A percentile compares a stretch with the other conserved stretches of the same genome.
Evolutionary conservation across 2,113 vertebrate genomes (phyloP).

Genomic region (Python bivittatus): DNA sequence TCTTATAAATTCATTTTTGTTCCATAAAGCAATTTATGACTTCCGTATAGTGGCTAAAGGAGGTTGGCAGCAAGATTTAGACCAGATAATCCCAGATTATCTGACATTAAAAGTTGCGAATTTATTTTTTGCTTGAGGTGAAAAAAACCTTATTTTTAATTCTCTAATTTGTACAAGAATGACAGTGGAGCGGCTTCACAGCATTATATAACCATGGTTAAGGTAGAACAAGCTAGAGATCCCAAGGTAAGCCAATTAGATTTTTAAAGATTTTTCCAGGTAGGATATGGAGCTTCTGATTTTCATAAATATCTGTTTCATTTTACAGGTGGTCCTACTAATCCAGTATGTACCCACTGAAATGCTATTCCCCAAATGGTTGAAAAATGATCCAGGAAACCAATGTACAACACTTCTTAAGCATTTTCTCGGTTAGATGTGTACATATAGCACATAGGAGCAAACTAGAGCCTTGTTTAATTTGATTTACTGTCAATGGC

Average conservation of each 20-base stretch:
- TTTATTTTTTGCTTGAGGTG: background rate
- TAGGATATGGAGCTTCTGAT: background rate
- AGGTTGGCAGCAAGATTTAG: background rate
- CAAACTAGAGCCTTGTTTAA: background rate
- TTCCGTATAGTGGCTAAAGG: background rate
- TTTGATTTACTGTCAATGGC: constrained; percentile 23
- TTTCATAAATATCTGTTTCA: constrained; percentile 22
- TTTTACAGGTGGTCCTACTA: background rate
- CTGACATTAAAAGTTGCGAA: constrained; percentile 21
- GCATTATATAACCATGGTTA: background rate
- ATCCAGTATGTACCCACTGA: background rate
- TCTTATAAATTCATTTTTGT: background rate
- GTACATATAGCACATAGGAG: background rate
- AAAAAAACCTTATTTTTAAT: background rate
- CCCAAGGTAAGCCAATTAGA: background rate
- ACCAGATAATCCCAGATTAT: rapidly evolving
- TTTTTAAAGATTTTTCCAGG: background rate
- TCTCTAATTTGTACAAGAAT: constrained; percentile 1
- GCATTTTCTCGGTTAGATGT: background rate
- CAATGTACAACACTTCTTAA: background rate
- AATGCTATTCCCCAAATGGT: rapidly evolving
- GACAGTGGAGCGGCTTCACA: background rate
- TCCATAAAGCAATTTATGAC: constrained; percentile 40
- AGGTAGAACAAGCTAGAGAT: background rate
- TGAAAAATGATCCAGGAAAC: constrained; percentile 14